Evolutionary conservation across 2,888 invertebrate genomes (phyloP).

Genomic region (Rhamnusium bicolor): DNA sequence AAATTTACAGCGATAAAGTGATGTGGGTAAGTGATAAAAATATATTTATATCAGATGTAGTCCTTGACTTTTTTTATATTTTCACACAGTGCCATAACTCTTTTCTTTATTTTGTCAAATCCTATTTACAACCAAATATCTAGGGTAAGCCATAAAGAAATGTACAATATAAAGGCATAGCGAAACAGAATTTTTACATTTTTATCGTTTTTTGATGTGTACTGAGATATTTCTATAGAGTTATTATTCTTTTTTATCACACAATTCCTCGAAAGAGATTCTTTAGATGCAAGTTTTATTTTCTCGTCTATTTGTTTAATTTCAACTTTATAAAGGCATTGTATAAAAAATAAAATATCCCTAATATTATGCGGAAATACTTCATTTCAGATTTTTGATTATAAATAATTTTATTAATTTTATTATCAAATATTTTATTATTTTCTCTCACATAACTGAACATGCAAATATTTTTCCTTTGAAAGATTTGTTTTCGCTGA

Average conservation of each 20-base stretch:
- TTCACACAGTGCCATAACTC: not conserved
- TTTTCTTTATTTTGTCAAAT: not conserved
- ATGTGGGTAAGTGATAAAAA: not conserved
- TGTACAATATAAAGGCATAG: not conserved
- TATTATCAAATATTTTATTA: too few relatives aligned
- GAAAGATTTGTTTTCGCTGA: too few relatives aligned
- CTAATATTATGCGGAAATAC: not conserved
- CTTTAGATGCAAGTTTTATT: not conserved
- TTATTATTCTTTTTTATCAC: not conserved
- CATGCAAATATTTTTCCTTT: too few relatives aligned
- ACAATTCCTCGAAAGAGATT: not conserved
- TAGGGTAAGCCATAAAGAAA: not conserved
- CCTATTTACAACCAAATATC: not conserved
- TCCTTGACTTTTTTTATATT: not conserved
- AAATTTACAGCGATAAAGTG: not conserved
- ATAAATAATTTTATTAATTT: too few relatives aligned
- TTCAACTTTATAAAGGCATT: not conserved
- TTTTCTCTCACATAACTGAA: too few relatives aligned
- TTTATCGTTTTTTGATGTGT: not conserved
- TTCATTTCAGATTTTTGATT: not conserved
- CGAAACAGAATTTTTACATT: constrained; percentile 11
- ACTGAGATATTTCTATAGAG: not conserved
- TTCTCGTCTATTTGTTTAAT: not conserved
- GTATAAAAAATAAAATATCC: not conserved
- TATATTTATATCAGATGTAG: not conserved